Evolutionary conservation across 2,888 invertebrate species (phyloP), one percentile per base, ranked within the genome.

Genomic region (Drosophila aldrichi): DNA sequence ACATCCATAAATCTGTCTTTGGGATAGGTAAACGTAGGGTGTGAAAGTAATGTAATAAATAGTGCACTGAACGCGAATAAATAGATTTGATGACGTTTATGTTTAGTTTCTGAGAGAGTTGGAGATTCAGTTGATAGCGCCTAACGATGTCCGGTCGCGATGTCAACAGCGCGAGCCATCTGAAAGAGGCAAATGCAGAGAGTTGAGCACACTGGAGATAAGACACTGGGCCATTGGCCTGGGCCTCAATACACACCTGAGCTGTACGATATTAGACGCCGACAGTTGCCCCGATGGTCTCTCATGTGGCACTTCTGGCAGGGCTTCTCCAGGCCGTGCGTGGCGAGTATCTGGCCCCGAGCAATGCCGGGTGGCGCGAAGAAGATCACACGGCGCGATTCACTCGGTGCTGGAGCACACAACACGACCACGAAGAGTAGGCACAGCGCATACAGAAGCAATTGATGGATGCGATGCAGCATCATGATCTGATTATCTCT

Each of bases 201-300:
- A 40, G 36, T 44, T 36, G 34, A 10, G n/a, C 10, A 32, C 32
- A 51, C 40, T 44, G 2, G 22, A 14, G 44, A 22, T 22, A 20
- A 2, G 10, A 16, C 20, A 20, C 7, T 20, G 10, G 25, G 34
- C 20, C 32, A 20, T 22, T 16, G 14, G 29, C 1, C 14, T 18
- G 29, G 29, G 29, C 10, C 32, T 32, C 32, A 32, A 20, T 38
- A 66, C 51, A 40, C 43, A 91, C 92, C 90, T 69, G 83, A 65
- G 76, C 87, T 90, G 62, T 88, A 91, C 8, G 87, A 74, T 60
- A 91, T 79, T 36, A 90, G 81, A 57, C 92, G 91, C 2, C 92
- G 82, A 65, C 92, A 92, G 25, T 83, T 77, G 14, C 91, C 92
- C 5, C 92, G 91, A 79, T 92, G 92, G 75, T 92, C 92, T 18